phyloP scores from a whole-genome alignment of 1,140 invertebrate genomes.

The Drosophila obscura region DNA sequence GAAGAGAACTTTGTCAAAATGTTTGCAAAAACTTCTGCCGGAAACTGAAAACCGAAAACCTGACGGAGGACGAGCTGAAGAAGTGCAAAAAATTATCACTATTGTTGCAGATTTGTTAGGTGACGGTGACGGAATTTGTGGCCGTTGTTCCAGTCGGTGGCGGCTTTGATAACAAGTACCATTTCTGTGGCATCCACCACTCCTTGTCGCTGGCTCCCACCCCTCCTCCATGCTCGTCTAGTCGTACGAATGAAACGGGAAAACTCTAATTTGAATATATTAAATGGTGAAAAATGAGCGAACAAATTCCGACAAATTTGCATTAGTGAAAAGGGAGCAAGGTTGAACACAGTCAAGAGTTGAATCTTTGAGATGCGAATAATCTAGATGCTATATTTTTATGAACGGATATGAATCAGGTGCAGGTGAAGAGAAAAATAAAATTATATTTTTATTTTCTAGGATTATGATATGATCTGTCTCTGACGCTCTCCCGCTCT shows the following conservation, averaged over 20 bases:
- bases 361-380: no score
- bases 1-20: constrained; percentile 67
- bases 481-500: no score
- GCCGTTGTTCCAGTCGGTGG: constrained; percentile 23
- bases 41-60: constrained; percentile 17
- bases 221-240: not conserved
- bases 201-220: not conserved
- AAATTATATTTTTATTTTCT: not conserved
- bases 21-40: constrained; percentile 60
- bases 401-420: no score
- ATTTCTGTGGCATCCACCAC: constrained; percentile 12
- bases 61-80: constrained; percentile 17
- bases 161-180: constrained; percentile 40
- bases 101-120: constrained; percentile 73
- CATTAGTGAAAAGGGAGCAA: not conserved
- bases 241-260: constrained; percentile 18
- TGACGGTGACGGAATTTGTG: constrained; percentile 50
- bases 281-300: not conserved
- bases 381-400: no score
- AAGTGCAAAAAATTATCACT: constrained; percentile 73
- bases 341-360: not conserved
- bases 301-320: not conserved
- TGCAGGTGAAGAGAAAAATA: no score
- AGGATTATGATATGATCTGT: not conserved
- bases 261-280: constrained; percentile 47